Percentiles rank a stretch among this genome's conserved stretches.
phyloP scores from a whole-genome alignment of 2,113 vertebrate species.

The Epinephelus fuscoguttatus region DNA sequence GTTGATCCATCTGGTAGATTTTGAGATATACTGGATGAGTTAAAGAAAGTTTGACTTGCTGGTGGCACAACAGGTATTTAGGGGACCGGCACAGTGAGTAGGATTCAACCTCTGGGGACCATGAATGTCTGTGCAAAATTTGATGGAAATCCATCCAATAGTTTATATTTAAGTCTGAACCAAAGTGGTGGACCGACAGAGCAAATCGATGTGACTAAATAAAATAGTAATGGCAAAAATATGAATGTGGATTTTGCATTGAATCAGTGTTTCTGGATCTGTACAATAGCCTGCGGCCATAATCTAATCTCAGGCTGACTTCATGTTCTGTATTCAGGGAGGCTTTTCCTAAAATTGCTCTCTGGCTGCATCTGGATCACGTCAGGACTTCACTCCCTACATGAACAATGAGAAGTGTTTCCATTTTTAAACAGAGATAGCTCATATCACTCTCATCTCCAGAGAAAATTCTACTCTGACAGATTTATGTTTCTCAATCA shows the following conservation, averaged over 20 bases:
- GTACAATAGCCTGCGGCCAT: background rate
- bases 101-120: background rate
- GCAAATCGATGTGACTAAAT: background rate
- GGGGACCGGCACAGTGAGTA: background rate
- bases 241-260: background rate
- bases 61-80: background rate
- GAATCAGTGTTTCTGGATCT: background rate
- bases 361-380: constrained; percentile 63
- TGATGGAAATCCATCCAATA: background rate
- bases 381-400: constrained; percentile 44
- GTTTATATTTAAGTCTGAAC: background rate
- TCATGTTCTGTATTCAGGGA: constrained; percentile 8
- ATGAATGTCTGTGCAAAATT: background rate
- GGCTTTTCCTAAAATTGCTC: background rate
- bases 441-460: constrained; percentile 30
- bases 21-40: background rate
- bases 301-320: constrained; percentile 13
- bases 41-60: background rate
- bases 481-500: constrained; percentile 19
- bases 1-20: background rate
- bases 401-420: constrained; percentile 39
- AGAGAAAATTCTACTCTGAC: constrained; percentile 7
- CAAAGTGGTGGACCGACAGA: background rate
- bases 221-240: background rate
- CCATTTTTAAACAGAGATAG: constrained; percentile 42